Percentiles rank a stretch among this genome's conserved stretches.
Conservation (phyloP, 1,140 invertebrate species). For the Rhagoletis pomonella region DNA sequence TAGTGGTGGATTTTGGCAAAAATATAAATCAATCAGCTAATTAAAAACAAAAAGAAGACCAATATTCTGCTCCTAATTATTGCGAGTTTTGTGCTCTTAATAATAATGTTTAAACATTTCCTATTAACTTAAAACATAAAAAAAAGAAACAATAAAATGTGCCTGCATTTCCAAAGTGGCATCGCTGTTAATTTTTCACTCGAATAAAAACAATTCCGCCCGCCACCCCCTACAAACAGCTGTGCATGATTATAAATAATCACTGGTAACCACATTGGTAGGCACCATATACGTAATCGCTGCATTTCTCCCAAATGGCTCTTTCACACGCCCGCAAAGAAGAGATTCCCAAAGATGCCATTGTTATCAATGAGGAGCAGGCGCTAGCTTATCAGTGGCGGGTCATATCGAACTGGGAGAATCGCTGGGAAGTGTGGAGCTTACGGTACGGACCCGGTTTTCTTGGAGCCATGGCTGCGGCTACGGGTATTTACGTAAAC, state of each 20-base stretch:
- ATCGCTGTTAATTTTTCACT: background rate
- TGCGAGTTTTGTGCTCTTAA: too few species aligned
- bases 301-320: constrained; percentile 55
- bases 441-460: constrained; percentile 71
- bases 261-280: background rate
- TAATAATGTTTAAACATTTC: too few species aligned
- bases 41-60: too few species aligned
- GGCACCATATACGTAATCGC: background rate
- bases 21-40: background rate
- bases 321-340: constrained; percentile 38
- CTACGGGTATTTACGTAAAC: constrained; percentile 73
- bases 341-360: constrained; percentile 72
- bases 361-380: constrained; percentile 73
- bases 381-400: constrained; percentile 74
- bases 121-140: too few species aligned
- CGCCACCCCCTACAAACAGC: background rate
- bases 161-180: background rate
- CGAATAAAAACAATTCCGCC: background rate
- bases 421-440: constrained; percentile 72
- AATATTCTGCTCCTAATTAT: too few species aligned
- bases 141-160: too few species aligned
- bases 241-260: background rate
- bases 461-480: constrained; percentile 65
- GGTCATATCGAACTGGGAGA: constrained; percentile 73
- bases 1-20: background rate